Evolutionary conservation across 2,797 vertebrate genomes (phyloP), one percentile per base, ranked within the genome.

Genomic region (Enteromius argenteus): DNA sequence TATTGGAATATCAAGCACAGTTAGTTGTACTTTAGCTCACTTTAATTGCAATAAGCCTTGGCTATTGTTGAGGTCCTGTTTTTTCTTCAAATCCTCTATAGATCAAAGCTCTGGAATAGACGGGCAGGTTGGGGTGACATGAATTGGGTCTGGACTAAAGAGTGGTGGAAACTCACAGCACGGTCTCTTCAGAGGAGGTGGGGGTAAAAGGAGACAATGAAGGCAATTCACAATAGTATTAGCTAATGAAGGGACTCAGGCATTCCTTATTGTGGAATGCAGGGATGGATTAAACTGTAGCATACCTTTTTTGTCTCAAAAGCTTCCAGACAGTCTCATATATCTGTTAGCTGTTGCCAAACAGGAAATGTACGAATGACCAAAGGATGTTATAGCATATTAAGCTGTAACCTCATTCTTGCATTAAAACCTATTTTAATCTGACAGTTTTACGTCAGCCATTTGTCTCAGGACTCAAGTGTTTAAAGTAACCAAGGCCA

Each of bases 201-300:
- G 44, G 17, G 81, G 14, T 23, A 81, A n/a, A 39, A 58, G 15
- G 72, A 81, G 21, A 75, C 77, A 84, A 80, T 62, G 78, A 79
- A 30, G 62, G 30, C 76, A 72, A 72, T 77, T 72, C 69, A 84
- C 80, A 87, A 77, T 66, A 77, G 77, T 39, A 85, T 85, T 80
- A 83, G 37, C 51, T 32, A 53, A 80, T 83, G 44, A 80, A 67
- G 37, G 17, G 66, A 83, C 44, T 62, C 42, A 56, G 46, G 49
- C 37, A 79, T 81, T 84, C 84, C 74, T 76, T 51, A 76, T 64
- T 84, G 51, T 86, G 80, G 56, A 86, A 84, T 84, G 32, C 66
- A 75, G 39, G 30, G 23, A 44, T 81, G 53, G 32, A 86, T 84
- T 84, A 83, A 80, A 76, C 69, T 71, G 71, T 83, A 86, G 56